Evolutionary conservation across 2,888 invertebrate species (phyloP).

Genomic region (Pterobdella sp.): DNA sequence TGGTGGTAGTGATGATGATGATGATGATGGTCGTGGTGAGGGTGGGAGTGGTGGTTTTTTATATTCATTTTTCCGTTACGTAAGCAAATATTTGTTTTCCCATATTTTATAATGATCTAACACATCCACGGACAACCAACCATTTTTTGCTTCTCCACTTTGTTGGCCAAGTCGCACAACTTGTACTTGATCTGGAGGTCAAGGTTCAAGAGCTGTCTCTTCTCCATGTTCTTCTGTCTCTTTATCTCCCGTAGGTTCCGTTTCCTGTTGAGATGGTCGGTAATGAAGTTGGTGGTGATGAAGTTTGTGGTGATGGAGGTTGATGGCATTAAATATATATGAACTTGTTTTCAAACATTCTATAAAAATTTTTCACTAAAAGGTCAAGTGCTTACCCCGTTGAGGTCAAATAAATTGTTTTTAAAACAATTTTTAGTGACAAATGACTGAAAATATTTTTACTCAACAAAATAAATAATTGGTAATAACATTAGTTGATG

Average conservation of each 20-base stretch:
- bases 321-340: too few relatives aligned
- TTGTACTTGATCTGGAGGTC: conserved; percentile 18
- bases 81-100: too few relatives aligned
- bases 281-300: neutral
- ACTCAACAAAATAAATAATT: too few relatives aligned
- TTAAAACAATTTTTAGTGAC: too few relatives aligned
- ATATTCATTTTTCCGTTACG: too few relatives aligned
- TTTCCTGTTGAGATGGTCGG: conserved; percentile 20
- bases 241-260: conserved; percentile 29
- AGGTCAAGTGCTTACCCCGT: too few relatives aligned
- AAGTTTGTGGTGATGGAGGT: neutral
- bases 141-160: conserved; percentile 26
- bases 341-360: too few relatives aligned
- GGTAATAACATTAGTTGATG: too few relatives aligned
- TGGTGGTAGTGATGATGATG: neutral
- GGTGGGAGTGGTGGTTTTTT: neutral
- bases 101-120: too few relatives aligned
- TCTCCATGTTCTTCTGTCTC: conserved; percentile 29
- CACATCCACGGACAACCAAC: conserved; percentile 10
- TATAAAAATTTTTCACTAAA: too few relatives aligned
- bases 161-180: conserved; percentile 18
- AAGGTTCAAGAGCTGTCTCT: conserved; percentile 25
- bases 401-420: too few relatives aligned
- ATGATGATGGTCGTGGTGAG: neutral
- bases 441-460: too few relatives aligned